Conservation (phyloP, 2,888 invertebrate genomes). For the Tinea semifulvella region DNA sequence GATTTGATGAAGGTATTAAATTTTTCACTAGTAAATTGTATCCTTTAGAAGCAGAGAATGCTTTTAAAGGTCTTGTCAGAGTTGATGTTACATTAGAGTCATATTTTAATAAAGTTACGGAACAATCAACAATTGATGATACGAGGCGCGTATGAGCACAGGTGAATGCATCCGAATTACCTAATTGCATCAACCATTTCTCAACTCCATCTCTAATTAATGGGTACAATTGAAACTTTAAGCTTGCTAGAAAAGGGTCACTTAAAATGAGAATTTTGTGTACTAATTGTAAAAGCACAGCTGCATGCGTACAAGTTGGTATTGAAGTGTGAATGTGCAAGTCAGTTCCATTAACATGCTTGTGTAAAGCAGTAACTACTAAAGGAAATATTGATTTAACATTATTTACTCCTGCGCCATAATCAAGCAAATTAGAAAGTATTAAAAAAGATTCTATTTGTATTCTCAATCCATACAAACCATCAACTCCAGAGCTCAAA, state of each 20-base stretch:
- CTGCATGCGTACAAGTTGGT: conserved; percentile 65
- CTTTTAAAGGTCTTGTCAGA: conserved; percentile 19
- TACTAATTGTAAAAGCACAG: conserved; percentile 60
- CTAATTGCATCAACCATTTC: conserved; percentile 60
- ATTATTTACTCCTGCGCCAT: conserved; percentile 22
- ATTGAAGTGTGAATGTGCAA: conserved; percentile 49
- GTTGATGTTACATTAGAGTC: background rate
- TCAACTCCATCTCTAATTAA: conserved; percentile 45
- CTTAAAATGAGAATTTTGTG: conserved; percentile 36
- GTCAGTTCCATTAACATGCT: conserved; percentile 67
- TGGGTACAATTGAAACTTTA: conserved; percentile 36
- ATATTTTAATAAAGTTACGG: conserved; percentile 26
- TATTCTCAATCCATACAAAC: conserved; percentile 60
- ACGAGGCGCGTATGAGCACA: conserved; percentile 49
- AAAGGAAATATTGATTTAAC: conserved; percentile 62
- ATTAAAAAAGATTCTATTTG: conserved; percentile 72
- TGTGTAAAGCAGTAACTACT: conserved; percentile 63
- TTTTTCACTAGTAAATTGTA: conserved; percentile 39
- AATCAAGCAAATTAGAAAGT: conserved; percentile 62
- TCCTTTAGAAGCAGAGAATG: background rate
- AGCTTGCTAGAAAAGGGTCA: conserved; percentile 30
- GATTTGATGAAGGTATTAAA: conserved; percentile 43
- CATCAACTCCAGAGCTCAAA: conserved; percentile 58
- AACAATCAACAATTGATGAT: conserved; percentile 46
- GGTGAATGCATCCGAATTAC: conserved; percentile 42